These are phyloP conservation scores for Euthynnus affinis DNA, from an alignment of 2,797 vertebrate species.

Conservation along the genomic window DNA sequence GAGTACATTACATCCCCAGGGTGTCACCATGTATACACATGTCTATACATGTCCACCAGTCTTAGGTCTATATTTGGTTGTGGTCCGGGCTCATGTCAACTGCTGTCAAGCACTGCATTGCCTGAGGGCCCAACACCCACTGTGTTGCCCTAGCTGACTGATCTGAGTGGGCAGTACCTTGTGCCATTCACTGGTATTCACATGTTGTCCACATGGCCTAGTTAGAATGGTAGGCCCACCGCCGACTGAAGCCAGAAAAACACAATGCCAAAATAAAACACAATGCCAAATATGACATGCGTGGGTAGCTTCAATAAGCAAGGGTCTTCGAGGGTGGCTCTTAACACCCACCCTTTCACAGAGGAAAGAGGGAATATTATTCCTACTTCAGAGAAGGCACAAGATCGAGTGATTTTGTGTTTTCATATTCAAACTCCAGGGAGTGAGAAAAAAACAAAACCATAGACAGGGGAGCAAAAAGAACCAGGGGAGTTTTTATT, in stretches of 20 bases:
- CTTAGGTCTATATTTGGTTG: slow-evolving; percentile 75
- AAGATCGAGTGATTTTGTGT: slow-evolving; percentile 51
- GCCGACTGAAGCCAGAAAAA: slow-evolving; percentile 48
- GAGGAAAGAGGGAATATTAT: slow-evolving; percentile 50
- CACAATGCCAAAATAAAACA: slow-evolving; percentile 47
- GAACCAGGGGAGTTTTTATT: slow-evolving; percentile 66
- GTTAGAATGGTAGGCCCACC: slow-evolving; percentile 61
- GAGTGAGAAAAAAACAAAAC: slow-evolving; percentile 47
- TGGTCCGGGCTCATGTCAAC: slow-evolving; percentile 75
- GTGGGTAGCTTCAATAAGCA: slow-evolving; percentile 55
- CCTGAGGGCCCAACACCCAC: slow-evolving; percentile 72
- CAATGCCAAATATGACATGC: slow-evolving; percentile 50
- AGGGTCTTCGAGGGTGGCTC: slow-evolving; percentile 52
- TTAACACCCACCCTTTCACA: slow-evolving; percentile 46
- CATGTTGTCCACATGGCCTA: slow-evolving; percentile 70
- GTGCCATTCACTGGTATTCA: slow-evolving; percentile 69
- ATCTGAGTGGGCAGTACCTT: slow-evolving; percentile 75
- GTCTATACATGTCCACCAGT: slow-evolving; percentile 70
- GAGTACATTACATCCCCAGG: slow-evolving; percentile 62
- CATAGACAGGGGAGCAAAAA: slow-evolving; percentile 43
- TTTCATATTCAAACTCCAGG: slow-evolving; percentile 54
- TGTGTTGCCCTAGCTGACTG: slow-evolving; percentile 67
- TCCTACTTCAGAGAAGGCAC: slow-evolving; percentile 48
- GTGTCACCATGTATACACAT: slow-evolving; percentile 64
- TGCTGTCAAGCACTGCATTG: slow-evolving; percentile 76